Evolutionary conservation across 2,113 vertebrate genomes (phyloP), one percentile per base, ranked within the genome.

Genomic region (Mixornis gularis): DNA sequence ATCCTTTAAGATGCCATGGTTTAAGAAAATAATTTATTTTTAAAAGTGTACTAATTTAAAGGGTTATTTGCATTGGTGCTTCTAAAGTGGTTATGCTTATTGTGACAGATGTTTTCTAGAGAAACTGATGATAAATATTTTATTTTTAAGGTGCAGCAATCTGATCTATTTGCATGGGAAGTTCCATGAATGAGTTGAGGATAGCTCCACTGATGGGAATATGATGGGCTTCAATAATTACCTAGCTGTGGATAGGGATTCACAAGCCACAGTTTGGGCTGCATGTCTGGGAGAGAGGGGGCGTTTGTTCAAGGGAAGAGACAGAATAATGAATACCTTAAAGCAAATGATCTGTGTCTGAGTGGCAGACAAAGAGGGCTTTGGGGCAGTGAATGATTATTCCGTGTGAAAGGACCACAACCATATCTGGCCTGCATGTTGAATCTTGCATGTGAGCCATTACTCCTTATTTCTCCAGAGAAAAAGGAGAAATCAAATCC

Each of bases 261-360:
- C 89, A 58, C 10, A 30, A 80, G 51, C 26, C 76, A 17, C 43
- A 52, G 51, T 71, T 81, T 34, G 69, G 56, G 34, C 44, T 55
- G 24, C 25, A 2, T 3, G n/a, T 89, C 58, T 94, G 80, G 58
- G 72, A 88, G 85, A 92, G 79, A 85, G 24, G 68, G 44, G 53
- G 17, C 1, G 0, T 90, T 58, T 36, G 44, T 81, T 79, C 70
- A 40, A 72, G 60, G 60, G 40, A 74, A 74, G 53, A 68, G 26
- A 52, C 46, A 86, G 76, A 77, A 73, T 89, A 87, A 90, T 93
- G 86, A 97, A 96, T 97, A 95, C 87, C 92, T 93, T 87, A 82
- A 88, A 76, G 86, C 72, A 95, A 94, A 78, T 97, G 91, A 89
- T 92, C 89, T 96, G 84, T 95, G 87, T 88, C 85, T 94, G 95